Base-by-base conservation (phyloP, 2,888 invertebrate genomes). In the Caenorhabditis doughertyi region DNA sequence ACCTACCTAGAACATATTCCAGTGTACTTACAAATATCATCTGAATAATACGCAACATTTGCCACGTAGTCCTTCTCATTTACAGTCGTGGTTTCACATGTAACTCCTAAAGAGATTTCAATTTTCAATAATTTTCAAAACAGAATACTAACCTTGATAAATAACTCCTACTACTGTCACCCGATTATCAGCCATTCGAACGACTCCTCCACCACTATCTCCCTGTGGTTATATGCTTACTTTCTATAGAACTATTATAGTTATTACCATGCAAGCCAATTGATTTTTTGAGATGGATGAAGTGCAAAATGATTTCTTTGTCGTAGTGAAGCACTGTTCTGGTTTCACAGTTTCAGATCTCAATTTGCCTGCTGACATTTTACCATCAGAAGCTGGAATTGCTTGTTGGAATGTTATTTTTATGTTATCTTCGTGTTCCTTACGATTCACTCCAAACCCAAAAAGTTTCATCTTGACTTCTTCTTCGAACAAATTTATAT, bases 361-460 rank as follows among this genome's bases (percentile, higher is more conserved):
- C 53, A 80, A 42, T 8, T 21, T 51, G 9, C 80, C 73, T 1
- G 47, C 47, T 8, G 67, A 51, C 8, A 39, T 3, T 1, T n/a
- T 21, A 25, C 55, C 68, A 44, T 42, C 32, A 9, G 42, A 8
- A 4, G 60, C 72, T 79, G 60, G 27, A 79, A 67, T 1, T 32
- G 16, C 16, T 9, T 39, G 3, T 39, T 13, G 39, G 16, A 9
- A 7, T 32, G 32, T 39, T 39, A 2, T 39, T 16, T 9, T 39
- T 39, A 9, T 2, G 13, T 39, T 39, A n/a, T 39, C 9, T 13
- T 32, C 32, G 32, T 9, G n/a, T 32, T 32, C 32, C 2, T 55
- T 49, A 80, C 80, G 68, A 68, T 81, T 44, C 23, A 62, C 9
- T 49, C 80, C 80, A 21, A 27, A 81, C 4, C 80, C 80, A 29